Evolutionary conservation across 2,797 vertebrate species (phyloP), one percentile per base, ranked within the genome.

Genomic region (Acomys russatus): DNA sequence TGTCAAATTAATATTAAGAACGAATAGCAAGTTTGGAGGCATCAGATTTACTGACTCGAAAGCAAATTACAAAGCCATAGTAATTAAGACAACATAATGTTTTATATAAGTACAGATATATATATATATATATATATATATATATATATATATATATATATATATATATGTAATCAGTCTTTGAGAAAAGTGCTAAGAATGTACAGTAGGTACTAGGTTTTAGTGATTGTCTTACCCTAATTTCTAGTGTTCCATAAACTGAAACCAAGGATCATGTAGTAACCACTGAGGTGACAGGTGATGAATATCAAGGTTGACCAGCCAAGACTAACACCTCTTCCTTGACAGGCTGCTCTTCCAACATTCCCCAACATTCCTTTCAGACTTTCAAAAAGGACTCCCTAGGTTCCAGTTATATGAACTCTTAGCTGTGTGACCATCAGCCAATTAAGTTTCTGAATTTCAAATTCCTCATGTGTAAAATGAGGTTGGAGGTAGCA

Each of bases 251-350:
- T 63, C 0, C 4, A 35, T 28, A 68, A 9, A 12, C 59, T 12
- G 20, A 56, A 44, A n/a, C n/a, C 9, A 0, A 20, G 44, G 35
- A 0, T 51, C 15, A 17, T 30, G 56, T 30, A 28, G 12, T 22
- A 49, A 54, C 38, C 6, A 68, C 4, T 70, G 4, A 35, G 6
- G 35, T 49, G 25, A 18, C n/a, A 80, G 61, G 64, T 3, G 18
- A 80, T 6, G 56, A 6, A 8, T 0, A 1, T 28, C 7, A 0
- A 54, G 10, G 15, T 9, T 14, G 5, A 59, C 23, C 5, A 35
- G 23, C 20, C 2, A 9, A 6, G 78, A 25, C 54, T 20, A 18
- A 38, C 38, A 30, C 25, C 87, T 35, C 73, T n/a, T 38, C 28
- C 15, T 38, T 56, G 17, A 23, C 20, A 44, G 23, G 49, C 14